Evolutionary conservation across 2,113 vertebrate genomes (phyloP), one percentile per base, ranked within the genome.

Genomic region (Odobenus rosmarus): DNA sequence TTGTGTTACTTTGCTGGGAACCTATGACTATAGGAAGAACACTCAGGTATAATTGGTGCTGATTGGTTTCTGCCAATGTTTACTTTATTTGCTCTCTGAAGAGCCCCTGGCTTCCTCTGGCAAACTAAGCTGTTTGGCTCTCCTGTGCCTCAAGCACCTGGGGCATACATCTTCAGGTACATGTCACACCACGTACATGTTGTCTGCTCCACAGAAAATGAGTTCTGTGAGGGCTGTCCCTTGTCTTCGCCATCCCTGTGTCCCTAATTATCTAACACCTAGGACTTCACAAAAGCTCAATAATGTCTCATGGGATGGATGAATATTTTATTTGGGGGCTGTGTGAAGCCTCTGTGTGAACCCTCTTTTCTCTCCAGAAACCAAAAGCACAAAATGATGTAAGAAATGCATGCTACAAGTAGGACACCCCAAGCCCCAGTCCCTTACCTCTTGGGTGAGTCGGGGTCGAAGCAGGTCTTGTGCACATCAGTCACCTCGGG

Each of bases 401-500:
- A 26, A 74, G 24, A 51, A 95, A 53, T 3, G 36, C 4, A 57
- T 2, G 7, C 28, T 23, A 5, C 4, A 15, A 33, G 55, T 23
- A 86, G n/a, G 55, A 67, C 19, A 11, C 7, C 28, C 69, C 46
- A 7, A 23, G 18, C 5, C 59, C 23, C n/a, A 1, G 14, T 0
- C 61, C 24, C 99, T 99, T 99, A 99, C 99, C 99, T 99, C 96
- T 99, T 98, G 57, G 99, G 98, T 0, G 99, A 99, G 92, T 99
- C 99, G 0, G 99, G 99, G 97, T 99, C 99, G 0, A 99, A 99
- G 98, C 99, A 99, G 85, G 99, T 99, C 99, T 98, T 99, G 90
- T 95, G 95, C 90, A 99, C 99, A 0, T 99, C 99, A 0, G 99
- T 98, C 93, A 98, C 98, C 26, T 98, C 98, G 0, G 99, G 99